Evolutionary conservation across 2,888 invertebrate species (phyloP), one percentile per base, ranked within the genome.

Genomic region (Aromia moschata): DNA sequence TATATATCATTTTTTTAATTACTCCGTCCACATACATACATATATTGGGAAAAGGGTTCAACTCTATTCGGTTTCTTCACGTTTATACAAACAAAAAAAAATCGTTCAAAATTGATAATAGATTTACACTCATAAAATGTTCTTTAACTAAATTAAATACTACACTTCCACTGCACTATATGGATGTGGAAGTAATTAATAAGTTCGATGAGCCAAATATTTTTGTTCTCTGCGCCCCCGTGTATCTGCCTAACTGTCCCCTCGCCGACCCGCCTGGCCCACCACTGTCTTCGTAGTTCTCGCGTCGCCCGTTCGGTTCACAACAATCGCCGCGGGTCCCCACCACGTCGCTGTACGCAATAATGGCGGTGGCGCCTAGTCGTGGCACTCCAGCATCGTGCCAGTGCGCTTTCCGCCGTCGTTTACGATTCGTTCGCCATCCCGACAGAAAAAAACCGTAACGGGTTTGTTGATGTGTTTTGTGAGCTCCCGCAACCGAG

Each of bases 301-400:
- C 12, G 11, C 36, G 7, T 9, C 18, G 36, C 17, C 25, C 20
- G 20, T 37, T 52, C 52, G 52, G 40, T 41, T 41, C 52, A 52
- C 52, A 41, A 52, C 41, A 52, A 52, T 41, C 51, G 31, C 40
- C 16, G 45, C 54, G 3, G 25, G 10, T 33, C 58, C 61, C 43
- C 52, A 36, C 56, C 54, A 60, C 18, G 60, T 37, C 58, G 12
- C 40, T 60, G 59, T 57, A 53, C 62, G 63, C 61, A 61, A 60
- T 57, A 64, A 67, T 60, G 64, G 62, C 69, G 70, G 64, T 74
- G 74, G 74, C 75, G 74, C 72, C 60, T 62, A 68, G 62, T 67
- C 71, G 72, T 73, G 70, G 70, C 72, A 70, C 69, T 72, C 58
- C 30, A 33, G 25, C 33, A 10, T 11, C n/a, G n/a, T 60, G 58